Evolutionary conservation across 2,113 vertebrate species (phyloP).

Genomic region (Psettodes erumei): DNA sequence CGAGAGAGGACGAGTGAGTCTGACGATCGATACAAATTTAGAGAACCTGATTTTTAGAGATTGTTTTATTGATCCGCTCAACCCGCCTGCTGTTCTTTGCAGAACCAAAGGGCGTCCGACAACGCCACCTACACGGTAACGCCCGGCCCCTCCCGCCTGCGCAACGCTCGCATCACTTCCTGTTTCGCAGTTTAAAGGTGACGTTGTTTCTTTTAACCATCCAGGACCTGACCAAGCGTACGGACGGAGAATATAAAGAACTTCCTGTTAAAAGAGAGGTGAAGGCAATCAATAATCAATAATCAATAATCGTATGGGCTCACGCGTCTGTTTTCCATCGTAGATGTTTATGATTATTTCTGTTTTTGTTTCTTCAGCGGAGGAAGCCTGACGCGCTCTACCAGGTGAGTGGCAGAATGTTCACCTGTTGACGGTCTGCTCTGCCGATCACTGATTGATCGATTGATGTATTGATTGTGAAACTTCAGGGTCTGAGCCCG

Average conservation of each 20-base stretch:
- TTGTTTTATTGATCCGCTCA: too few species aligned
- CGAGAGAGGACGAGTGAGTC: constrained; percentile 59
- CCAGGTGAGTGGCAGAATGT: constrained; percentile 67
- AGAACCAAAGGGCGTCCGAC: constrained; percentile 23
- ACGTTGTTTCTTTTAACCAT: background rate
- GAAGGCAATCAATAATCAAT: constrained; percentile 25
- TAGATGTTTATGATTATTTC: background rate
- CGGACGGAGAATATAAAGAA: constrained; percentile 69
- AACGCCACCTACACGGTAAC: constrained; percentile 59
- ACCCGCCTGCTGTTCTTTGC: background rate
- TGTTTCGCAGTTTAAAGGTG: too few species aligned
- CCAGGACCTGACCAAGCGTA: constrained; percentile 51
- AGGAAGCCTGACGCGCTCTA: constrained; percentile 74
- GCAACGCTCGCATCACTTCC: too few species aligned
- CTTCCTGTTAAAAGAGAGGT: constrained; percentile 71
- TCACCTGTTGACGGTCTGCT: background rate
- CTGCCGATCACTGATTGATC: too few species aligned
- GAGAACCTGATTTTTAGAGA: too few species aligned
- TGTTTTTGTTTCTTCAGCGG: constrained; percentile 51
- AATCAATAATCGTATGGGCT: too few species aligned
- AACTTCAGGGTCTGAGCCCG: constrained; percentile 87
- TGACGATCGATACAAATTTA: too few species aligned
- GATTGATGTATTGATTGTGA: background rate
- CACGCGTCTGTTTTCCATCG: background rate
- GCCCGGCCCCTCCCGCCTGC: too few species aligned